Evolutionary conservation across 2,113 vertebrate species (phyloP), one percentile per base, ranked within the genome.

Genomic region (Oreochromis spilurus): DNA sequence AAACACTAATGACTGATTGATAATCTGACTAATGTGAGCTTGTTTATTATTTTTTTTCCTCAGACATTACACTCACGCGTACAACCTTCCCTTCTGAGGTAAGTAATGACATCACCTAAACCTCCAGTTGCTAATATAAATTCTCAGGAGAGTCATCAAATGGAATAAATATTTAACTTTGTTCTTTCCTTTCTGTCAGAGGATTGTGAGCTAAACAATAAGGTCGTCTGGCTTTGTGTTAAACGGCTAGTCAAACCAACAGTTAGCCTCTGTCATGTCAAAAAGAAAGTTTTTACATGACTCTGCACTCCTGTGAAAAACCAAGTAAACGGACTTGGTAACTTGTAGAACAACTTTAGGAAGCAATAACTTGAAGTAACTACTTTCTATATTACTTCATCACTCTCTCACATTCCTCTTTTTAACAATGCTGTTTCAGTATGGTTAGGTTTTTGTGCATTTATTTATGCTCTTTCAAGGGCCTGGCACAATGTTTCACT

Each of bases 1-100:
- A 1, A 77, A 1, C 3, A 50, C 24, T n/a, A 77, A 75, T 53
- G 2, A 45, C 26, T 65, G 53, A 55, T 53, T 40, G 14, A n/a
- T 40, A 16, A 9, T 57, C 4, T 78, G 21, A 9, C 9, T 62
- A 16, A 8, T 50, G 58, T 16, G n/a, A 54, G 26, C 48, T 57
- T 65, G 12, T 81, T 78, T 40, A 24, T 85, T 55, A 79, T 67
- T 83, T 19, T 77, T 83, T 88, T 16, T 85, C 87, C 34, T 7
- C 92, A 96, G 96, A 96, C 67, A 88, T 96, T 19, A 77, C 90
- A 9, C 85, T 95, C 34, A 84, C 91, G 45, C 80, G 38, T 16
- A 6, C 83, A 67, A 93, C 90, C 60, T 79, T 79, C 14, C 55
- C 38, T 45, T 88, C 87, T 55, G 84, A 94, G 95, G 96, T 96